phyloP scores from a whole-genome alignment of 2,888 invertebrate species.

The Epinotia nisella region DNA sequence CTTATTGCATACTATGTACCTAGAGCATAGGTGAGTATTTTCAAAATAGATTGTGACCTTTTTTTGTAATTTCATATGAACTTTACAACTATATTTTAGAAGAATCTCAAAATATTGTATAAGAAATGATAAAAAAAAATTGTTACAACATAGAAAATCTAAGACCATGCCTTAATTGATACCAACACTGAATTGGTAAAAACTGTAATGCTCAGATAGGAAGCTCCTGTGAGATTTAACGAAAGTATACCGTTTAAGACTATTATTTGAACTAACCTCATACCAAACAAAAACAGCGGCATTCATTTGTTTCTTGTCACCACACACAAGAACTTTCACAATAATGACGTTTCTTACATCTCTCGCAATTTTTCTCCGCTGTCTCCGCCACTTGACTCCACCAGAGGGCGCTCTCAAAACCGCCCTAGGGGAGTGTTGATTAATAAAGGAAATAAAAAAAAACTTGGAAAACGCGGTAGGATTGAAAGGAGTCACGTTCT shows the following conservation, averaged over 20 bases:
- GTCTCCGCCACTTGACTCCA: slow-evolving; percentile 69
- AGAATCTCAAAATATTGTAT: too few relatives aligned
- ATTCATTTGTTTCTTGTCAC: slow-evolving; percentile 58
- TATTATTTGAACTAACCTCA: neutral
- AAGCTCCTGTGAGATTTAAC: too few relatives aligned
- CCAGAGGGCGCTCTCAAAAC: slow-evolving; percentile 71
- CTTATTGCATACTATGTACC: too few relatives aligned
- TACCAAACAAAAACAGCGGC: slow-evolving; percentile 41
- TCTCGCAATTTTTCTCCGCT: slow-evolving; percentile 73
- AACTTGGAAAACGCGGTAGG: slow-evolving; percentile 58
- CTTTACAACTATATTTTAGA: too few relatives aligned
- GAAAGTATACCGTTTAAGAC: neutral
- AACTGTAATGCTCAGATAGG: too few relatives aligned
- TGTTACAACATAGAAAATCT: too few relatives aligned
- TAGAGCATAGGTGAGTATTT: too few relatives aligned
- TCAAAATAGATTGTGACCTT: too few relatives aligned
- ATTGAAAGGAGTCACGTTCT: slow-evolving; percentile 55
- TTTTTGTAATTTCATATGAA: too few relatives aligned
- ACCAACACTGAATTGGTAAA: too few relatives aligned
- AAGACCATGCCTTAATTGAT: too few relatives aligned
- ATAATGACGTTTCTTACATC: slow-evolving; percentile 51
- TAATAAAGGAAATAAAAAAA: slow-evolving; percentile 77
- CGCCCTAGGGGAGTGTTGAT: slow-evolving; percentile 72
- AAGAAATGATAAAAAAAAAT: too few relatives aligned
- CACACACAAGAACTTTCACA: slow-evolving; percentile 41